Percentiles rank a stretch among this genome's conserved stretches.
These are phyloP conservation scores for Pseudachorutes palmiensis DNA, from an alignment of 1,140 invertebrate species.

Conservation along the genomic window DNA sequence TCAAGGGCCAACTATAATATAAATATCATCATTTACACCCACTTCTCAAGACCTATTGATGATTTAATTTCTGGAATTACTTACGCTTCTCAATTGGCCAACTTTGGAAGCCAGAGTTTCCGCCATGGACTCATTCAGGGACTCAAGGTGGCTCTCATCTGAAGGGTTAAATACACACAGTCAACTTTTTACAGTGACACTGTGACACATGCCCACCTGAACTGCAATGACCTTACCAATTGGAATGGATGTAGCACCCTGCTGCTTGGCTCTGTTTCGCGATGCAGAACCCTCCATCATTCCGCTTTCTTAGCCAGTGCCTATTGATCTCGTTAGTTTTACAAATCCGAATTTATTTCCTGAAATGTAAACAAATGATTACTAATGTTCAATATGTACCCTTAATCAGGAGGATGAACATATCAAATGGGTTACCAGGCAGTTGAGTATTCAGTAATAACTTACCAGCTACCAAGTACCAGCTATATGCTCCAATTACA, in stretches of 20 bases:
- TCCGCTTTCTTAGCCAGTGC: too few species aligned
- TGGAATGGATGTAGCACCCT: background rate
- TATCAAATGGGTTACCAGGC: too few species aligned
- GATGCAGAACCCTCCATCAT: background rate
- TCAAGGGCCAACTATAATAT: background rate
- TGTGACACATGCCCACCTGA: background rate
- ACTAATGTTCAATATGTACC: too few species aligned
- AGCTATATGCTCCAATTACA: too few species aligned
- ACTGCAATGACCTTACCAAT: background rate
- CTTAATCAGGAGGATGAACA: too few species aligned
- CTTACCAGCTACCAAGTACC: too few species aligned
- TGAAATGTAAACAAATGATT: too few species aligned
- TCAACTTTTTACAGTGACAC: background rate
- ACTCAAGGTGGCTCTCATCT: background rate
- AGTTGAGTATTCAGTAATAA: too few species aligned
- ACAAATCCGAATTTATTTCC: too few species aligned
- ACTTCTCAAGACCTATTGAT: background rate
- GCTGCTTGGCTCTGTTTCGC: background rate
- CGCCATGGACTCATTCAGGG: constrained; percentile 6
- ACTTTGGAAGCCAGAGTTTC: constrained; percentile 3
- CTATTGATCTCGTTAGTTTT: too few species aligned
- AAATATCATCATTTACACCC: background rate
- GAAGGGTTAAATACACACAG: background rate
- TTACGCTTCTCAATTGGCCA: constrained; percentile 1
- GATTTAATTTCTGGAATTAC: background rate